Conservation (phyloP, 2,888 invertebrate species). For the Agrotis puta region DNA sequence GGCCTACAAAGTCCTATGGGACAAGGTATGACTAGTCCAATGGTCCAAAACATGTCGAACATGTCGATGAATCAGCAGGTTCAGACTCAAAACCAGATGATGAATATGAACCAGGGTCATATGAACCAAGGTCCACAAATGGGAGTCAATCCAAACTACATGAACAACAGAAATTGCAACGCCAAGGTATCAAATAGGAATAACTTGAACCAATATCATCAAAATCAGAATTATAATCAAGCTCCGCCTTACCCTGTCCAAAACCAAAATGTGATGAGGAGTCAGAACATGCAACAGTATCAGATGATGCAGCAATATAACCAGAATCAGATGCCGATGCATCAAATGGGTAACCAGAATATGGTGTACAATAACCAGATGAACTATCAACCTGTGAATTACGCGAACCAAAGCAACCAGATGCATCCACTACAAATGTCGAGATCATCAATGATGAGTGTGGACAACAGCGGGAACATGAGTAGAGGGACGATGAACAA, state of each 20-base stretch:
- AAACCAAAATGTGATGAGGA: constrained; percentile 80
- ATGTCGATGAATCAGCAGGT: constrained; percentile 83
- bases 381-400: constrained; percentile 81
- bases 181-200: constrained; percentile 81
- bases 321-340: constrained; percentile 79
- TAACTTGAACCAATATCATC: constrained; percentile 83
- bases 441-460: constrained; percentile 87
- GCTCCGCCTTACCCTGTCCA: constrained; percentile 80
- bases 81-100: constrained; percentile 79
- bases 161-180: constrained; percentile 79
- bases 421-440: constrained; percentile 87
- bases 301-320: constrained; percentile 85
- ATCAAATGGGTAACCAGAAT: constrained; percentile 79
- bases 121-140: constrained; percentile 75
- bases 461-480: constrained; percentile 87
- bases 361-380: constrained; percentile 81
- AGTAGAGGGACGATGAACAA: constrained; percentile 83
- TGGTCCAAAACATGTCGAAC: constrained; percentile 86
- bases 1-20: constrained; percentile 86
- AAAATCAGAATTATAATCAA: constrained; percentile 83
- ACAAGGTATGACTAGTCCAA: constrained; percentile 84
- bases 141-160: constrained; percentile 74
- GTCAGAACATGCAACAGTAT: constrained; percentile 84
- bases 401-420: constrained; percentile 80
- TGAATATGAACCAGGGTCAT: constrained; percentile 71